phyloP scores from a whole-genome alignment of 30 jellyfish, hydroid and myxozoan species.

The Phacellophora camtschatica region DNA sequence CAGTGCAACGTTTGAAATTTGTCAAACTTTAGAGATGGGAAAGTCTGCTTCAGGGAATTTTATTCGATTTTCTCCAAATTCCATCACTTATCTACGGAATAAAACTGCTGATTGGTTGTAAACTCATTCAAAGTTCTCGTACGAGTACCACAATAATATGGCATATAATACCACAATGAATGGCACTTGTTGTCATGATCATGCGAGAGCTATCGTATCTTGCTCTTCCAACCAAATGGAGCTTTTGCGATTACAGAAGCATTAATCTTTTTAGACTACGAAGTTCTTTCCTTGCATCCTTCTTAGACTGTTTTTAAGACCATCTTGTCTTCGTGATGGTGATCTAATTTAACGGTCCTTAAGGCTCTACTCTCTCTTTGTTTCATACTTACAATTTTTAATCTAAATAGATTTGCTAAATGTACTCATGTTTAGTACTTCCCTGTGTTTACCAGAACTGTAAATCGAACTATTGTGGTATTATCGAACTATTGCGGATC shows the following conservation, averaged over 20 bases:
- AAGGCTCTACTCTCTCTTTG: background rate
- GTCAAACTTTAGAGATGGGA: too few relatives aligned
- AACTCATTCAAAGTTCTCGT: too few relatives aligned
- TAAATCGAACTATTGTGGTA: constrained; percentile 7
- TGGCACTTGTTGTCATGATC: background rate
- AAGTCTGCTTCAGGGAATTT: too few relatives aligned
- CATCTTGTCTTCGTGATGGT: background rate
- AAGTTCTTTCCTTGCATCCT: constrained; percentile 19
- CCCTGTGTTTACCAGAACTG: background rate
- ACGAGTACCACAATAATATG: too few relatives aligned
- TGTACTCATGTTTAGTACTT: background rate
- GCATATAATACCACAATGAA: background rate
- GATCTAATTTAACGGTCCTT: constrained; percentile 1
- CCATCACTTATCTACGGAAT: too few relatives aligned
- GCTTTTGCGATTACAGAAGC: background rate
- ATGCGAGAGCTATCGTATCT: background rate
- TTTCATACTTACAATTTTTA: too few relatives aligned
- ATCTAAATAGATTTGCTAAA: too few relatives aligned
- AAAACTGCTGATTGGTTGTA: too few relatives aligned
- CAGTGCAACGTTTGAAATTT: too few relatives aligned
- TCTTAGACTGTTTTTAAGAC: constrained; percentile 23
- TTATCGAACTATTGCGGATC: constrained; percentile 5
- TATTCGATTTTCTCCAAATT: too few relatives aligned
- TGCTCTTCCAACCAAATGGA: background rate
- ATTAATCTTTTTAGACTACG: constrained; percentile 1